These are phyloP conservation scores for Apistogramma diplotaenia DNA, from an alignment of 2,113 vertebrate genomes.

Conservation along the genomic window DNA sequence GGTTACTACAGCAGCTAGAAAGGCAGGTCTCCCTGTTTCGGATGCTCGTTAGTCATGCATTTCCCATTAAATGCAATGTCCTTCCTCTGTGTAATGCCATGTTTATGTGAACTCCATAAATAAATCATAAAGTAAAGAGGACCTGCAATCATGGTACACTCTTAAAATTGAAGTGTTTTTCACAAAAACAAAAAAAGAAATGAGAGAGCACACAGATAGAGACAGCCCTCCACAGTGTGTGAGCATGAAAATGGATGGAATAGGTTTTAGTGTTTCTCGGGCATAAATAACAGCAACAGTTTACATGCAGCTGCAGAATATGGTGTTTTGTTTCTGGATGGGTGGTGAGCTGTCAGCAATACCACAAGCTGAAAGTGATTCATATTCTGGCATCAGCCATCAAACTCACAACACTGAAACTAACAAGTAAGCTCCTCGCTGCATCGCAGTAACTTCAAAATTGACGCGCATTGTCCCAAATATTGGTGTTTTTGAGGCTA, in stretches of 20 bases:
- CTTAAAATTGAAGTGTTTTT: not conserved
- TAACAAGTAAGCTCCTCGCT: conserved; percentile 34
- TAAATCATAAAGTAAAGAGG: not conserved
- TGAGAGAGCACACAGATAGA: not conserved
- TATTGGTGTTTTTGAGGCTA: not conserved
- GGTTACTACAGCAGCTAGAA: not conserved
- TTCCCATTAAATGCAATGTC: not conserved
- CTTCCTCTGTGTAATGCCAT: not conserved
- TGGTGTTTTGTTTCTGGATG: conserved; percentile 49
- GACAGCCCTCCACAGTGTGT: conserved; percentile 13
- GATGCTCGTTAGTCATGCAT: not conserved
- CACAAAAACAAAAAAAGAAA: not conserved
- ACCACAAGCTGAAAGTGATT: conserved; percentile 30
- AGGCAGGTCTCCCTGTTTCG: not conserved
- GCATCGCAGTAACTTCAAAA: conserved; percentile 16
- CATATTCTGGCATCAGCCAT: conserved; percentile 48
- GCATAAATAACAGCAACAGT: conserved; percentile 39
- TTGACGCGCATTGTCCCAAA: not conserved
- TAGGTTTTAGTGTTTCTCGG: conserved; percentile 18
- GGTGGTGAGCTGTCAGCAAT: conserved; percentile 46
- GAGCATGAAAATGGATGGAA: conserved; percentile 35
- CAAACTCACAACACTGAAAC: conserved; percentile 35
- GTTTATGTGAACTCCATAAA: not conserved
- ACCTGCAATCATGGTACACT: not conserved
- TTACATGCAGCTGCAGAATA: conserved; percentile 44